These are phyloP conservation scores for Rambutsinella grinnellia DNA, from an alignment of 2,888 invertebrate genomes.

Conservation along the genomic window DNA sequence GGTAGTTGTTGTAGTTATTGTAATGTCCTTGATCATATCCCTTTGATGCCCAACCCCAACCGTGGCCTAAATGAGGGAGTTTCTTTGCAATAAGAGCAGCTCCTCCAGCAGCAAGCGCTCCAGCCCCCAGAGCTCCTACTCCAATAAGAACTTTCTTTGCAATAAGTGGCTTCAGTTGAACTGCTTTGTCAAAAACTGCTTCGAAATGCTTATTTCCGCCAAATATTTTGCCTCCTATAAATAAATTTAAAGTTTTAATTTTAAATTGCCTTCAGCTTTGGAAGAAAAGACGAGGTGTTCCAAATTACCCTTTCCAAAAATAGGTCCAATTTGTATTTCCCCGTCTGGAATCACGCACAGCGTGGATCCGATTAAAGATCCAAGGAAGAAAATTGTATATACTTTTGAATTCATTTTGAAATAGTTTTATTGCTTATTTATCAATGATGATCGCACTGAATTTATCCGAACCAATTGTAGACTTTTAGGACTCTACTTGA, in stretches of 20 bases:
- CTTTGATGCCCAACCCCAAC: constrained; percentile 19
- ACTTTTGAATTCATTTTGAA: constrained; percentile 28
- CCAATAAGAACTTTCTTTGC: constrained; percentile 47
- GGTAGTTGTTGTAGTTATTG: constrained; percentile 22
- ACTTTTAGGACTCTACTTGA: neutral
- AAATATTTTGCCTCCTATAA: constrained; percentile 41
- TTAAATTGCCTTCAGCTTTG: too few relatives aligned
- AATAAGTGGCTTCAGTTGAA: constrained; percentile 37
- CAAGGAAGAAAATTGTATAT: constrained; percentile 15
- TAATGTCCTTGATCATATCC: constrained; percentile 19
- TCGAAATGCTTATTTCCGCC: constrained; percentile 44
- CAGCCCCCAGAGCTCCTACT: constrained; percentile 52
- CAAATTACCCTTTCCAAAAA: constrained; percentile 38
- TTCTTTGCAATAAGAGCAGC: constrained; percentile 46
- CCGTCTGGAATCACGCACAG: constrained; percentile 53
- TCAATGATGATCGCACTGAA: too few relatives aligned
- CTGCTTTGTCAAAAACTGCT: constrained; percentile 39
- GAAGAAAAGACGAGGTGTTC: too few relatives aligned
- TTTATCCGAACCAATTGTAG: neutral
- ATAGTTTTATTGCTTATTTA: neutral
- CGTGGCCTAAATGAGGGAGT: constrained; percentile 24
- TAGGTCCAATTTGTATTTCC: constrained; percentile 51
- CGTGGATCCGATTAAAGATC: constrained; percentile 35
- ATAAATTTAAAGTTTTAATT: too few relatives aligned
- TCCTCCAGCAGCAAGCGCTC: constrained; percentile 57